Evolutionary conservation across 2,797 vertebrate genomes (phyloP).

Genomic region (Neoniphon sammara): DNA sequence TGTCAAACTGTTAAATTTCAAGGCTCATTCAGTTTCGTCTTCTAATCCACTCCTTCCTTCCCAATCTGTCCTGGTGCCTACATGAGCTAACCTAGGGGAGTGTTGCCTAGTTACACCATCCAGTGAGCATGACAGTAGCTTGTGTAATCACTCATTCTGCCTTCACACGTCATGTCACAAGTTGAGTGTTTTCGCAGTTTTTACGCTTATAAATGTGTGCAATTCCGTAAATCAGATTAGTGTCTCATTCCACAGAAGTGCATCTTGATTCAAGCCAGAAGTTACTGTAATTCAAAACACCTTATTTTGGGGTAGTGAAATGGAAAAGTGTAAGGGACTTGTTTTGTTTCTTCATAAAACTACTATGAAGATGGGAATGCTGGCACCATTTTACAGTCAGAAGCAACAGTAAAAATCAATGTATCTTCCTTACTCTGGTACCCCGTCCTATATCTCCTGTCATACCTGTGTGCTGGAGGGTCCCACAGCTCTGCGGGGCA

Average conservation of each 20-base stretch:
- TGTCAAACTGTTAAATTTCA: neutral
- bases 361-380: neutral
- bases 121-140: neutral
- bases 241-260: too few relatives aligned
- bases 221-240: too few relatives aligned
- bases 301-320: too few relatives aligned
- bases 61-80: neutral
- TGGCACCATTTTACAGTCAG: neutral
- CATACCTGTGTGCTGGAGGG: conserved; percentile 97
- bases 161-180: neutral
- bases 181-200: neutral
- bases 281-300: too few relatives aligned
- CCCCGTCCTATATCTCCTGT: neutral
- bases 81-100: neutral
- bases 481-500: conserved; percentile 95
- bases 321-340: neutral
- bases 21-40: neutral
- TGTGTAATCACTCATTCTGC: neutral
- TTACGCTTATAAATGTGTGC: neutral
- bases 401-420: neutral
- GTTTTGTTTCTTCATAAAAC: neutral
- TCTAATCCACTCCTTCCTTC: too few relatives aligned
- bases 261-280: too few relatives aligned
- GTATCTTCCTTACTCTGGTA: neutral
- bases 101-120: conserved; percentile 10